These are phyloP conservation scores for Hirtodrosophila cameraria DNA, from an alignment of 2,888 invertebrate species.

Conservation along the genomic window DNA sequence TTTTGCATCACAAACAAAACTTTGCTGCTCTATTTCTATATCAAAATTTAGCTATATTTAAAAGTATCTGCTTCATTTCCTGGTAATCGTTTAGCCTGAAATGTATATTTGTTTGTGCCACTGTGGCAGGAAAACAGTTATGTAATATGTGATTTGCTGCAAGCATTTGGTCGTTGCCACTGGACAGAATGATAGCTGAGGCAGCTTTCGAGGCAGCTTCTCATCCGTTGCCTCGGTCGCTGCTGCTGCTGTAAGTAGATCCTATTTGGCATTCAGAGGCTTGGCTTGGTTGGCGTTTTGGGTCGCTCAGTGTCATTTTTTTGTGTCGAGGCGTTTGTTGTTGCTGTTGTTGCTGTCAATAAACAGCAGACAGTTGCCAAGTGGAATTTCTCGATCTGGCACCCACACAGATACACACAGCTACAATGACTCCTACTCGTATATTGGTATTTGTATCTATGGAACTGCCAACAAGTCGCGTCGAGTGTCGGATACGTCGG, in stretches of 20 bases:
- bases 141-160: constrained; percentile 49
- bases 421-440: too few relatives aligned
- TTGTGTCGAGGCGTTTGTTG: constrained; percentile 9
- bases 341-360: constrained; percentile 58
- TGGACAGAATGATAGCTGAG: constrained; percentile 3
- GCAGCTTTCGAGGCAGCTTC: constrained; percentile 13
- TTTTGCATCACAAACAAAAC: too few relatives aligned
- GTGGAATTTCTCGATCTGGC: constrained; percentile 57
- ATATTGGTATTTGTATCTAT: constrained; percentile 11
- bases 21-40: too few relatives aligned
- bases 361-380: constrained; percentile 75
- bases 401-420: constrained; percentile 16
- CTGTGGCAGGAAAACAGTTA: constrained; percentile 41
- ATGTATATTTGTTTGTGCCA: constrained; percentile 15
- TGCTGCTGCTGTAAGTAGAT: constrained; percentile 54
- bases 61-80: too few relatives aligned
- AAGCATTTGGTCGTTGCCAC: constrained; percentile 43
- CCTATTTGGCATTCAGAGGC: constrained; percentile 69
- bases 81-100: too few relatives aligned
- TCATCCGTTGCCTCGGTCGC: too few relatives aligned
- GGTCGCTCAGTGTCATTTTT: constrained; percentile 59
- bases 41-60: too few relatives aligned
- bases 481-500: constrained; percentile 48
- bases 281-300: constrained; percentile 59
- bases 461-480: constrained; percentile 50